A percentile compares a stretch with the other conserved stretches of the same genome.
Conservation (phyloP, 2,888 invertebrate genomes). For the Megamerina dolium region DNA sequence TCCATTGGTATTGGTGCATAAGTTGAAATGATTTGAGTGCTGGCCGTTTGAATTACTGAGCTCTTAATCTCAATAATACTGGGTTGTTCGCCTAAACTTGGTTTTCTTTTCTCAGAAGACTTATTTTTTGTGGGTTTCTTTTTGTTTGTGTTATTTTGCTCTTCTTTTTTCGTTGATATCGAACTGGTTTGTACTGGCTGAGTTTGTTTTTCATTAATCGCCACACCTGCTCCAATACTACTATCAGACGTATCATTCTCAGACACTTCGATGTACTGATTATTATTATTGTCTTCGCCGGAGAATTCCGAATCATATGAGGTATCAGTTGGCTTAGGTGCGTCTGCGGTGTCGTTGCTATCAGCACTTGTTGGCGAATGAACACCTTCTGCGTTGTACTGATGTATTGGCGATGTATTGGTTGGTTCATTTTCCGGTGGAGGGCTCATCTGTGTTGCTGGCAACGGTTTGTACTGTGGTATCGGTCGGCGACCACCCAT, state of each 20-base stretch:
- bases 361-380: conserved; percentile 8
- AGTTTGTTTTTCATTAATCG: conserved; percentile 25
- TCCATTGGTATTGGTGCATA: conserved; percentile 42
- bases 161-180: conserved; percentile 34
- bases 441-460: conserved; percentile 48
- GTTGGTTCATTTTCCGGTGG: conserved; percentile 27
- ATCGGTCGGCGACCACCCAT: conserved; percentile 52
- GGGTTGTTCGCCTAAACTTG: conserved; percentile 23
- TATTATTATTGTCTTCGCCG: conserved; percentile 36
- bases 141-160: conserved; percentile 42
- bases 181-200: conserved; percentile 7
- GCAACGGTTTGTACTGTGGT: conserved; percentile 60
- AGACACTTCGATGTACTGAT: conserved; percentile 42
- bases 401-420: conserved; percentile 7
- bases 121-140: conserved; percentile 37
- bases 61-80: conserved; percentile 41
- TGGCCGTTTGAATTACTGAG: conserved; percentile 36
- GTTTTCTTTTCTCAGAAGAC: conserved; percentile 28
- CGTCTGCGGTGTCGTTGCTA: conserved; percentile 12
- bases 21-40: conserved; percentile 32
- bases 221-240: conserved; percentile 28
- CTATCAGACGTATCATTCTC: conserved; percentile 29
- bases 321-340: conserved; percentile 32
- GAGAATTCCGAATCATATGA: conserved; percentile 42
- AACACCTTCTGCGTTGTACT: conserved; percentile 1